Conservation (phyloP, 2,113 vertebrate genomes). For the Marmota monax region DNA sequence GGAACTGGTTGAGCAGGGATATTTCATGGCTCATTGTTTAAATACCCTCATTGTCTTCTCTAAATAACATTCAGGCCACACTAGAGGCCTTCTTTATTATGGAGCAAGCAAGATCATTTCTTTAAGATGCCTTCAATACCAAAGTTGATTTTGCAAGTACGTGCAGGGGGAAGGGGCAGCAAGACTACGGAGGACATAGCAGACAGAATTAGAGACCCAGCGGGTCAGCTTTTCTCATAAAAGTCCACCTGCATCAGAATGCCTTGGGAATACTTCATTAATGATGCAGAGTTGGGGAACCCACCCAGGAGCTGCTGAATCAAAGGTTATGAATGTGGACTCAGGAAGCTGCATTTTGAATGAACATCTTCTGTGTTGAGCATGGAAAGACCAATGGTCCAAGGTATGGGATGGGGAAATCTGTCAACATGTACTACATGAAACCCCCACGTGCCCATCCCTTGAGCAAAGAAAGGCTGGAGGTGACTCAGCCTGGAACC, state of each 20-base stretch:
- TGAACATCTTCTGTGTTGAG: not conserved
- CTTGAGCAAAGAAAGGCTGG: not conserved
- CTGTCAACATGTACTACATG: not conserved
- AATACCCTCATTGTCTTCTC: not conserved
- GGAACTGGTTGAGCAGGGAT: not conserved
- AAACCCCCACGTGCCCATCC: not conserved
- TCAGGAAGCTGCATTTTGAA: not conserved
- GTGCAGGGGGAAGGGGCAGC: accelerated
- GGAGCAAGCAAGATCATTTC: not conserved
- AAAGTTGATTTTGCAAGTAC: not conserved
- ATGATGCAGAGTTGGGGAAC: not conserved
- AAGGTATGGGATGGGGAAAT: accelerated
- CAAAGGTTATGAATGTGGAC: not conserved
- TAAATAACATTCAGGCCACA: not conserved
- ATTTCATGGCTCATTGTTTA: not conserved
- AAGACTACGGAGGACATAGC: not conserved
- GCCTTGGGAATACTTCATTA: not conserved
- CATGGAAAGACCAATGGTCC: not conserved
- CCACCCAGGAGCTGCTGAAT: not conserved
- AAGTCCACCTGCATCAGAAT: not conserved
- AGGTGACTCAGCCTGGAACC: not conserved
- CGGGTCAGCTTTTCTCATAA: not conserved
- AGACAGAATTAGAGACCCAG: not conserved
- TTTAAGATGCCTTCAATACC: not conserved
- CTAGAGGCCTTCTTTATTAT: not conserved